Conservation (phyloP, 2,113 vertebrate genomes). For the Spheniscus mendiculus region DNA sequence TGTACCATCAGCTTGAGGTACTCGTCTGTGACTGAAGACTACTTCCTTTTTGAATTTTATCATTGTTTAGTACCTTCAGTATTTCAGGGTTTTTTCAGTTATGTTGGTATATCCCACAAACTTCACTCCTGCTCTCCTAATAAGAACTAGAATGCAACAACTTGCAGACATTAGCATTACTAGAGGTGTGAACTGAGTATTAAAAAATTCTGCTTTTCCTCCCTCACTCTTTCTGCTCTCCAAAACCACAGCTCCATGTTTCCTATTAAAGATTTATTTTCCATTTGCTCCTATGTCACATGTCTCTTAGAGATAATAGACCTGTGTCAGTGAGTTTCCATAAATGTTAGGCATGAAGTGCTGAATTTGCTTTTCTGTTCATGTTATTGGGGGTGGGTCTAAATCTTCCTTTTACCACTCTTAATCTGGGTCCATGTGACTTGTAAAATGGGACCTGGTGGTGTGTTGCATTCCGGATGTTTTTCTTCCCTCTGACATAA, state of each 20-base stretch:
- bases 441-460: background rate
- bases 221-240: background rate
- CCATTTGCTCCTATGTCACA: background rate
- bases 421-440: background rate
- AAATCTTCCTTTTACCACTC: background rate
- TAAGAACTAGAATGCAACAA: background rate
- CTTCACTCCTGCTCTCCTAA: background rate
- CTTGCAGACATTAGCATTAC: background rate
- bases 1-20: background rate
- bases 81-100: background rate
- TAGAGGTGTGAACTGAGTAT: background rate
- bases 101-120: background rate
- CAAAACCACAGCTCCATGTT: background rate
- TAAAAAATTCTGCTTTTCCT: background rate
- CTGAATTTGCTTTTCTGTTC: constrained; percentile 9
- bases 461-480: background rate
- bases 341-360: background rate
- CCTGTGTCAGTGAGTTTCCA: background rate
- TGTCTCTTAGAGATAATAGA: background rate
- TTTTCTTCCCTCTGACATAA: background rate
- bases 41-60: background rate
- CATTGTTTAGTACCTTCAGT: background rate
- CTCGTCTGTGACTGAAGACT: background rate
- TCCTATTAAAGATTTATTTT: background rate
- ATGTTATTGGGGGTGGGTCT: background rate